These are phyloP conservation scores for Pelecanoides urinatrix DNA, from an alignment of 2,113 vertebrate genomes.

Conservation along the genomic window DNA sequence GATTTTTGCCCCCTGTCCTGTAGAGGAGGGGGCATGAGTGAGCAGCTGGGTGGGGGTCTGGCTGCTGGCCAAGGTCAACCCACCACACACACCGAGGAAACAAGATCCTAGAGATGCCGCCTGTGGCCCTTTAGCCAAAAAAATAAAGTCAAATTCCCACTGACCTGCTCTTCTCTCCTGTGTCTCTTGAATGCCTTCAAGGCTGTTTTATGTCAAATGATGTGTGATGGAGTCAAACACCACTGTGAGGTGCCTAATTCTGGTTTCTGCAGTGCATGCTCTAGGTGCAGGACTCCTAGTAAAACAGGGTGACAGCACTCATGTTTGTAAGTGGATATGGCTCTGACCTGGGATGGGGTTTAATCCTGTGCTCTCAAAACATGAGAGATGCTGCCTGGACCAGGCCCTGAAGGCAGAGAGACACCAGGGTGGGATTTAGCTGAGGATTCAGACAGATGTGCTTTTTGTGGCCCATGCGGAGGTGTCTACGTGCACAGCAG, in stretches of 20 bases:
- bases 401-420: not conserved
- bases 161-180: not conserved
- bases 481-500: not conserved
- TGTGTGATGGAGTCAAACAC: not conserved
- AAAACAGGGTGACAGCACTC: not conserved
- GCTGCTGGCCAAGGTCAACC: not conserved
- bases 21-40: too few species aligned
- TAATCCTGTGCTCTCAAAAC: not conserved
- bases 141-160: not conserved
- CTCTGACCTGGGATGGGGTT: not conserved
- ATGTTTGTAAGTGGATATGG: accelerated
- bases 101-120: not conserved
- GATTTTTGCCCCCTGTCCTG: too few species aligned
- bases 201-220: not conserved
- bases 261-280: too few species aligned
- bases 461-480: not conserved
- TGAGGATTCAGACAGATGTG: not conserved
- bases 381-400: not conserved
- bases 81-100: not conserved
- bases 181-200: not conserved
- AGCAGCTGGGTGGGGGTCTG: not conserved
- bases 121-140: not conserved
- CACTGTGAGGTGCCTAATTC: not conserved
- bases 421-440: not conserved
- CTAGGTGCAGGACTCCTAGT: not conserved